These are phyloP conservation scores for Athene cunicularia DNA, from an alignment of 2,113 vertebrate genomes.

Conservation along the genomic window DNA sequence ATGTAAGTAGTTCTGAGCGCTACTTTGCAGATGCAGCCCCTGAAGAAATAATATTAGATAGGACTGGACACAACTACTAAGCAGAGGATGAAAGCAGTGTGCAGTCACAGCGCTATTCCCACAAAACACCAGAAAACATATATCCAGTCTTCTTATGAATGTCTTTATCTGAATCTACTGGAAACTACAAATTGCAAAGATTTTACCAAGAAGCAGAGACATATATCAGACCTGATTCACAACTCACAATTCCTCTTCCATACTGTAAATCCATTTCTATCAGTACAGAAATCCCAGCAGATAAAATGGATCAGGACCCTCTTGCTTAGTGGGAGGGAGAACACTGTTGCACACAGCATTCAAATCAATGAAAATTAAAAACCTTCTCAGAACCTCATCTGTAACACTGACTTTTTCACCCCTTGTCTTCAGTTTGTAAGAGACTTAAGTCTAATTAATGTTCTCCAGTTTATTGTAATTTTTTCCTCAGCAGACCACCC, in stretches of 20 bases:
- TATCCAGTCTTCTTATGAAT: background rate
- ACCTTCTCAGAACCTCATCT: background rate
- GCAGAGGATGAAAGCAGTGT: background rate
- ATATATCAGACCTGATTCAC: background rate
- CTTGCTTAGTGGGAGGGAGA: background rate
- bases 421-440: background rate
- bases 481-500: background rate
- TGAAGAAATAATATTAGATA: background rate
- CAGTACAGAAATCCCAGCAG: background rate
- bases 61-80: background rate
- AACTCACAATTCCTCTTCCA: background rate
- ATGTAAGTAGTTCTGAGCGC: background rate
- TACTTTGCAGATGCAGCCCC: background rate
- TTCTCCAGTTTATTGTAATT: background rate
- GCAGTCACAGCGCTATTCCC: background rate
- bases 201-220: background rate
- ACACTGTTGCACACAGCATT: background rate
- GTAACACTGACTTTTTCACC: background rate
- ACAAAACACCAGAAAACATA: accelerated
- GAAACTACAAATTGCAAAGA: background rate
- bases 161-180: background rate
- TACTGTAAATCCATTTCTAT: background rate
- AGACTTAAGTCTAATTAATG: background rate
- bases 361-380: background rate
- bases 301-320: background rate